Conservation (phyloP, 2,888 invertebrate species). For the Timandra comae region DNA sequence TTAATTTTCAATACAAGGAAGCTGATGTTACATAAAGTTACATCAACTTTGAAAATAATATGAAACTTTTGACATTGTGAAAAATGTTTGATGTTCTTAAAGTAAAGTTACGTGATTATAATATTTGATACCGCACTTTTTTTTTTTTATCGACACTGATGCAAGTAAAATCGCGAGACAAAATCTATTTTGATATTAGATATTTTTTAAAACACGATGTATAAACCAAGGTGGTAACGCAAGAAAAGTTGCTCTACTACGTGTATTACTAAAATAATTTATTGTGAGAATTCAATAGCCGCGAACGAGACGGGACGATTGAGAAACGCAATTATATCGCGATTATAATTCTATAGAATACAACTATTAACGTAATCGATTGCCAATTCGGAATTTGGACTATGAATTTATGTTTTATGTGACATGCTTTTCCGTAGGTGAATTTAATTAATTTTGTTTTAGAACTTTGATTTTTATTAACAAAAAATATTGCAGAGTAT, state of each 20-base stretch:
- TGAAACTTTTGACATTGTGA: neutral
- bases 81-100: neutral
- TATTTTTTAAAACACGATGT: constrained; percentile 31
- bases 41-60: too few relatives aligned
- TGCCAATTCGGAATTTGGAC: too few relatives aligned
- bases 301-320: constrained; percentile 30
- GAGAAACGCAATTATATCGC: constrained; percentile 32
- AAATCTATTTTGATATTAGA: too few relatives aligned
- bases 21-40: too few relatives aligned
- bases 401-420: too few relatives aligned
- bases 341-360: constrained; percentile 21
- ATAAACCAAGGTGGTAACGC: constrained; percentile 27
- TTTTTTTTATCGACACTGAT: neutral
- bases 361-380: constrained; percentile 12
- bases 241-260: constrained; percentile 48
- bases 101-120: neutral
- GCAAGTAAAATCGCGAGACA: too few relatives aligned
- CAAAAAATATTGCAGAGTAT: too few relatives aligned
- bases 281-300: constrained; percentile 53
- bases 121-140: neutral
- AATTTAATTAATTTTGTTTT: too few relatives aligned
- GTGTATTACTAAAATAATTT: constrained; percentile 48
- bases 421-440: too few relatives aligned
- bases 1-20: too few relatives aligned
- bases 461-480: too few relatives aligned